Conservation (phyloP, 1,140 invertebrate genomes). For the Latrodectus geometricus region DNA sequence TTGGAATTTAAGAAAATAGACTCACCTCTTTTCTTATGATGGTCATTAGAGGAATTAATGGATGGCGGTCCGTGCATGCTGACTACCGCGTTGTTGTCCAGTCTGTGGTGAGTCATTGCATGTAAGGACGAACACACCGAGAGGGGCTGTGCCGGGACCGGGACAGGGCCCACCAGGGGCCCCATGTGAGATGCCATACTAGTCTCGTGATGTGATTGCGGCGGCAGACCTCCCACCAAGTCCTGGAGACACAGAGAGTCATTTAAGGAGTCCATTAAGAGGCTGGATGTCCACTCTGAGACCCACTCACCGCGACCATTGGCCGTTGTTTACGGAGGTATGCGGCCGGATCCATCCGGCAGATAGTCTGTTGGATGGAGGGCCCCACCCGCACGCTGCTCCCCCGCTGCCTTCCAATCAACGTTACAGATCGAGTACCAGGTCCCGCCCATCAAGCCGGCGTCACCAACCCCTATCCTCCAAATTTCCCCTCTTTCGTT, state of each 20-base stretch:
- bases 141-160: slow-evolving; percentile 43
- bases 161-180: slow-evolving; percentile 20
- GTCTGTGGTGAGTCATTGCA: slow-evolving; percentile 50
- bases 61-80: slow-evolving; percentile 27
- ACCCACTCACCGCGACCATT: slow-evolving; percentile 38
- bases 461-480: slow-evolving; percentile 34
- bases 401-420: slow-evolving; percentile 29
- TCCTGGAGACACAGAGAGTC: slow-evolving; percentile 66
- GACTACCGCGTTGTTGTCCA: slow-evolving; percentile 43
- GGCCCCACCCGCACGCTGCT: slow-evolving; percentile 13
- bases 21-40: slow-evolving; percentile 57
- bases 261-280: slow-evolving; percentile 66
- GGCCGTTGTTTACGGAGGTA: slow-evolving; percentile 45
- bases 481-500: slow-evolving; percentile 1
- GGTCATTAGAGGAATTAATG: background rate
- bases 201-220: slow-evolving; percentile 45
- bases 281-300: slow-evolving; percentile 5
- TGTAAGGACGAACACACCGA: slow-evolving; percentile 47
- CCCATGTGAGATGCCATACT: slow-evolving; percentile 34
- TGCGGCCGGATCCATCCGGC: slow-evolving; percentile 21
- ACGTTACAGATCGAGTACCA: slow-evolving; percentile 8
- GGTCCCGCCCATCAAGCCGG: slow-evolving; percentile 22
- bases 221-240: slow-evolving; percentile 65
- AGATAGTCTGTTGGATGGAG: background rate
- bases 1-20: background rate